Evolutionary conservation across 2,888 invertebrate species (phyloP).

Genomic region (Plagiodera versicolora): DNA sequence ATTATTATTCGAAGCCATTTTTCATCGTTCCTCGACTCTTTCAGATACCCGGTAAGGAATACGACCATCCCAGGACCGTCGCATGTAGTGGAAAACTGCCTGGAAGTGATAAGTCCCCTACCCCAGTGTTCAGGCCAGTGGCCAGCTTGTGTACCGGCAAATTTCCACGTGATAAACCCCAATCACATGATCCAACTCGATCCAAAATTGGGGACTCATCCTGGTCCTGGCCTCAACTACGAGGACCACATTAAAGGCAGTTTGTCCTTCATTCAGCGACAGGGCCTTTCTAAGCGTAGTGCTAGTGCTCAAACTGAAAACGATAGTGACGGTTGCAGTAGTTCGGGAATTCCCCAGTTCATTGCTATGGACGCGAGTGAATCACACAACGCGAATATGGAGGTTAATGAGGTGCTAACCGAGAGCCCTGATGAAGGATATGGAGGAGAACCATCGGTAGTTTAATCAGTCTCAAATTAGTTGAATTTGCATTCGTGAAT

Average conservation of each 20-base stretch:
- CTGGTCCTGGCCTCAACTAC: conserved; percentile 2
- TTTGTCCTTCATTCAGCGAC: not conserved
- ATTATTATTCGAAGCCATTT: too few species aligned
- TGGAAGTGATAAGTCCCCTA: conserved; percentile 60
- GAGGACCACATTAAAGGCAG: not conserved
- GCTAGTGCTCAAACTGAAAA: conserved; percentile 48
- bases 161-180: conserved; percentile 43
- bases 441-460: conserved; percentile 46
- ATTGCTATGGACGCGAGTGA: conserved; percentile 4
- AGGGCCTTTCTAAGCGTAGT: conserved; percentile 36
- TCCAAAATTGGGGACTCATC: conserved; percentile 14
- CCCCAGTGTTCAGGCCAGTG: conserved; percentile 53
- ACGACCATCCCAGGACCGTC: conserved; percentile 60
- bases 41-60: conserved; percentile 64
- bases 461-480: conserved; percentile 16
- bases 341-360: conserved; percentile 14
- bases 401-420: conserved; percentile 39
- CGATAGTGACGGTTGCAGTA: conserved; percentile 32
- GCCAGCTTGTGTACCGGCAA: conserved; percentile 58
- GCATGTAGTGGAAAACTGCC: conserved; percentile 17
- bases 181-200: conserved; percentile 10
- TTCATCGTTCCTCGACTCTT: conserved; percentile 24
- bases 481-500: not conserved
- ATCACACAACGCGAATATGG: conserved; percentile 28
- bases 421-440: conserved; percentile 49